Percentiles rank a stretch among this genome's conserved stretches.
These are phyloP conservation scores for Hybos culiciformis DNA, from an alignment of 2,888 invertebrate species.

Conservation along the genomic window DNA sequence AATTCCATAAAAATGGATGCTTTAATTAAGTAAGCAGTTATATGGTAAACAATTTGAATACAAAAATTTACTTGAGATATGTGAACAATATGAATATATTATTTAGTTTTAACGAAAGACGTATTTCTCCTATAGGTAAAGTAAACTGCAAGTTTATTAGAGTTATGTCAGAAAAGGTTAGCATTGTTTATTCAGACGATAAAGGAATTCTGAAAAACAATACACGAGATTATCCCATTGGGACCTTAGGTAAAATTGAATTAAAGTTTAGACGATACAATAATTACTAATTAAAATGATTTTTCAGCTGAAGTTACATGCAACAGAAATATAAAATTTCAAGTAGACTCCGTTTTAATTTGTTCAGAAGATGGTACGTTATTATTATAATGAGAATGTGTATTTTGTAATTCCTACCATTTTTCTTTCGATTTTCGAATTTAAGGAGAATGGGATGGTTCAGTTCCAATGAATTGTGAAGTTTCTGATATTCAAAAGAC, in stretches of 20 bases:
- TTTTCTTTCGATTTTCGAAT: background rate
- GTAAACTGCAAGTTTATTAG: slow-evolving; percentile 28
- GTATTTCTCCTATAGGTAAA: slow-evolving; percentile 17
- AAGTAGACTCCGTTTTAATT: slow-evolving; percentile 36
- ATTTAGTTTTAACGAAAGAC: background rate
- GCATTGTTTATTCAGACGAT: slow-evolving; percentile 30
- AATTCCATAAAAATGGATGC: too few relatives aligned
- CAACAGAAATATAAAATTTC: too few relatives aligned
- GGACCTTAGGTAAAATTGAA: slow-evolving; percentile 40
- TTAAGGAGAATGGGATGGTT: slow-evolving; percentile 16
- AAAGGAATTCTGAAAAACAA: slow-evolving; percentile 18
- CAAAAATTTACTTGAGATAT: too few relatives aligned
- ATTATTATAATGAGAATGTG: background rate
- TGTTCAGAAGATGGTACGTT: slow-evolving; percentile 42
- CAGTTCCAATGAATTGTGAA: slow-evolving; percentile 7
- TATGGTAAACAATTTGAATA: too few relatives aligned
- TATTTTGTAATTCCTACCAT: too few relatives aligned
- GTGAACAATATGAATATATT: background rate
- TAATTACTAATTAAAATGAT: too few relatives aligned
- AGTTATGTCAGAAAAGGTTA: slow-evolving; percentile 26
- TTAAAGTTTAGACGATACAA: too few relatives aligned
- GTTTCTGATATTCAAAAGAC: background rate
- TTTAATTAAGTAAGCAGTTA: too few relatives aligned
- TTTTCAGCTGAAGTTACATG: too few relatives aligned
- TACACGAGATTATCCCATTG: slow-evolving; percentile 22